A percentile compares a stretch with the other conserved stretches of the same genome.
Evolutionary conservation across 1,140 invertebrate genomes (phyloP).

Genomic region (Ips nitidus): DNA sequence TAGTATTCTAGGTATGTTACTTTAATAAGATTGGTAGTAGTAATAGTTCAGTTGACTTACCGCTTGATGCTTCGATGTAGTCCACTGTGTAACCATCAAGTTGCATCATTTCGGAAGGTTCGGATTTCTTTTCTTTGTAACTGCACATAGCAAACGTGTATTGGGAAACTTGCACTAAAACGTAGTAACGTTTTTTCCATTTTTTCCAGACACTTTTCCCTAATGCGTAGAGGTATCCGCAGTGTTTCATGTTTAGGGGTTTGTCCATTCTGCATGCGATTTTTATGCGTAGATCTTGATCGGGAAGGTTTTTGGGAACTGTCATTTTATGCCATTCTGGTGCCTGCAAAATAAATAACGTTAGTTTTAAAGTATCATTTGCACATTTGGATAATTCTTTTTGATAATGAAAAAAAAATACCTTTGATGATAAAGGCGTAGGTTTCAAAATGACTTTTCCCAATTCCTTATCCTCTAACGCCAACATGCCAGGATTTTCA

Average conservation of each 20-base stretch:
- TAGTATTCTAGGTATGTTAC: background rate
- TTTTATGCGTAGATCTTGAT: conserved; percentile 96
- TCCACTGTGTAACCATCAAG: conserved; percentile 99
- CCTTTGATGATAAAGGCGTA: conserved; percentile 88
- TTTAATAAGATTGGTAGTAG: too few relatives aligned
- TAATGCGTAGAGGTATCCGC: conserved; percentile 87
- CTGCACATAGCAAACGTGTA: conserved; percentile 99
- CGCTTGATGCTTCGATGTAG: conserved; percentile 93
- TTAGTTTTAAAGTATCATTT: background rate
- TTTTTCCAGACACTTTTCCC: conserved; percentile 99
- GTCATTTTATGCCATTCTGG: conserved; percentile 99
- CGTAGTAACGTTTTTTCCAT: conserved; percentile 98
- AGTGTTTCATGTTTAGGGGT: conserved; percentile 98
- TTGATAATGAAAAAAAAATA: conserved; percentile 48
- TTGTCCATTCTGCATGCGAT: conserved; percentile 98
- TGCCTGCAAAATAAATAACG: conserved; percentile 56
- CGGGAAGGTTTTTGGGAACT: conserved; percentile 89
- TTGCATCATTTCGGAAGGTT: conserved; percentile 99
- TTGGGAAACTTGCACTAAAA: conserved; percentile 98
- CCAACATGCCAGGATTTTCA: conserved; percentile 95
- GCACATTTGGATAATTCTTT: background rate
- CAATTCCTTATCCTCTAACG: conserved; percentile 97
- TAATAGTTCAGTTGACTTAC: conserved; percentile 52
- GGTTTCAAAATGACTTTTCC: conserved; percentile 92
- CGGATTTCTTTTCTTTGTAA: conserved; percentile 98